Conservation (phyloP, 2,113 vertebrate species). For the Stigmatopora argus region DNA sequence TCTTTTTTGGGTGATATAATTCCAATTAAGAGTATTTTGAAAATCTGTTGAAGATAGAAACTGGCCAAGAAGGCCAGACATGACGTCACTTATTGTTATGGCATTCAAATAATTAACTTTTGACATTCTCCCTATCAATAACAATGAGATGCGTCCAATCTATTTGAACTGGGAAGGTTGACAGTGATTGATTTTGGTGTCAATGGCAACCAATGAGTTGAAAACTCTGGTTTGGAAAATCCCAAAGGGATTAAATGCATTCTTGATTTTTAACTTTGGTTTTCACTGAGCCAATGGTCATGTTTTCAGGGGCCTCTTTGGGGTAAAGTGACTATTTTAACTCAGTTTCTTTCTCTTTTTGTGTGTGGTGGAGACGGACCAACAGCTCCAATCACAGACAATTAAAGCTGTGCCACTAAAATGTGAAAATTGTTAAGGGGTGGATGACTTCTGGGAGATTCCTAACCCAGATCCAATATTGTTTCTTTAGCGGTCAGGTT, state of each 20-base stretch:
- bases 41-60: neutral
- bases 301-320: constrained; percentile 36
- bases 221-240: constrained; percentile 20
- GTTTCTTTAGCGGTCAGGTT: constrained; percentile 50
- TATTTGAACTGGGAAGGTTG: too few relatives aligned
- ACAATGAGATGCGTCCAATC: too few relatives aligned
- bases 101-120: too few relatives aligned
- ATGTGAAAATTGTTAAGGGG: constrained; percentile 39
- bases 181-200: too few relatives aligned
- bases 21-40: too few relatives aligned
- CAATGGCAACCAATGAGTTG: neutral
- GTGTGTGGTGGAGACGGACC: constrained; percentile 32
- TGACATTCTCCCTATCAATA: too few relatives aligned
- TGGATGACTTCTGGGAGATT: constrained; percentile 34
- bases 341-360: constrained; percentile 55
- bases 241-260: neutral
- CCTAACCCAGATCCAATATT: constrained; percentile 35
- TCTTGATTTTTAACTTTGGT: constrained; percentile 20
- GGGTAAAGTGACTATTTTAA: constrained; percentile 45
- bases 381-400: constrained; percentile 26
- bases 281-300: constrained; percentile 4
- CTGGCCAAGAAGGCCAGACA: neutral
- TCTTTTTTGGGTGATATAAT: too few relatives aligned
- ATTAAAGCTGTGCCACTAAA: constrained; percentile 43
- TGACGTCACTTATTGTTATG: too few relatives aligned